Percentiles rank a stretch among this genome's conserved stretches.
Conservation (phyloP, 30 jellyfish, hydroid and myxozoan species). For the Aurelia aurita region DNA sequence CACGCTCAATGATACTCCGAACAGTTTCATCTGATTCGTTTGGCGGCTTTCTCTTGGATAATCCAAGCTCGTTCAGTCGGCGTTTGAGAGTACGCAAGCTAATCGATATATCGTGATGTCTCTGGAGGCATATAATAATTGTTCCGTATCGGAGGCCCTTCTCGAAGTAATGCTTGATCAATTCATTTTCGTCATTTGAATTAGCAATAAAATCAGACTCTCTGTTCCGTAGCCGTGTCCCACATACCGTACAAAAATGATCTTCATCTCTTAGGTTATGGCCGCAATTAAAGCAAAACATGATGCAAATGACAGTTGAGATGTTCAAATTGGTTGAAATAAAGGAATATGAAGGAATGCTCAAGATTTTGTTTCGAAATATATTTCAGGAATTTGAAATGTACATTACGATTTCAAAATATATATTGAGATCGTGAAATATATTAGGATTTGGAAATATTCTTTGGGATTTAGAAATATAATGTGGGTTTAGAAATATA, state of each 20-base stretch:
- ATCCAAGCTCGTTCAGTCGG: constrained; percentile 1
- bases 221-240: constrained; percentile 1
- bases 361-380: no score
- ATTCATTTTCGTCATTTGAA: no score
- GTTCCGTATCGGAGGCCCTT: no score
- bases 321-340: constrained; percentile 7
- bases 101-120: constrained; percentile 1
- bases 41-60: not conserved
- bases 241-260: constrained; percentile 23
- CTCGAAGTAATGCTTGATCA: no score
- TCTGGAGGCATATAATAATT: not conserved
- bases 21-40: constrained; percentile 1
- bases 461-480: not conserved
- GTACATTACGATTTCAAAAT: constrained; percentile 17
- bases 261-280: constrained; percentile 3
- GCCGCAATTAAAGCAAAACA: constrained; percentile 35
- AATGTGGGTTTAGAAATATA: not conserved
- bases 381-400: not conserved
- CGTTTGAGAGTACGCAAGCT: constrained; percentile 22
- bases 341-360: not conserved
- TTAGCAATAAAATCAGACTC: no score
- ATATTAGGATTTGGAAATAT: constrained; percentile 1
- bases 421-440: not conserved
- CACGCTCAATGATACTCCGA: not conserved
- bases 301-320: constrained; percentile 26